Base-by-base conservation (phyloP, 2,888 invertebrate species). In the Osmoderma eremita region DNA sequence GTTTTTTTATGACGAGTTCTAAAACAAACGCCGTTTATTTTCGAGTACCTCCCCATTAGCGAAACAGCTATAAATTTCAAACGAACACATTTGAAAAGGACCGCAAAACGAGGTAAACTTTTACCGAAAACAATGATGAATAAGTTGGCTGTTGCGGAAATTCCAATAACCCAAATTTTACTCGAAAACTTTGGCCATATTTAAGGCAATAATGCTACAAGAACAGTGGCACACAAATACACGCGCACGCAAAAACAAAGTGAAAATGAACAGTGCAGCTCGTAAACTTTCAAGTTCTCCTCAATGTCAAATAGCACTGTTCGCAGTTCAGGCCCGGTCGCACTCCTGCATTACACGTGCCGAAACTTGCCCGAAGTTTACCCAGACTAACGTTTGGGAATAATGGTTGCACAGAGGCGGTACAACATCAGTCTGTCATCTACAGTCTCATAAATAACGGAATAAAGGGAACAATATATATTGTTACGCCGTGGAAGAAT, bases 361-460 rank as follows among this genome's bases (percentile, higher is more conserved):
- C 65, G 70, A 71, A 74, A 74, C 72, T 74, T 74, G 72, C 68
- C 71, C 70, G 24, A 74, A 74, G 73, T 74, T 74, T 71, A 69
- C 70, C 71, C 63, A 48, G 58, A 68, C 71, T 67, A 69, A 65
- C 74, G 72, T 70, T 74, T 73, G 72, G 71, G 71, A 73, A 72
- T 73, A 73, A 74, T 73, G 71, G 70, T 22, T 61, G 30, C 15
- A 61, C 30, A 45, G 48, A 45, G 18, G 53, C 38, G 45, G 58
- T 61, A 45, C 45, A 61, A 30, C 18, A 61, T 65, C 66, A 70
- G 68, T 71, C 71, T 74, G 74, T 73, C 74, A 74, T 74, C 74
- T 70, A 64, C 71, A 72, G 72, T 72, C 73, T 62, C 73, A 72
- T 74, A 74, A 73, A 74, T 74, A 74, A 73, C 73, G 65, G 72